These are phyloP conservation scores for Pantherophis guttatus DNA, from an alignment of 2,113 vertebrate genomes.

Conservation along the genomic window DNA sequence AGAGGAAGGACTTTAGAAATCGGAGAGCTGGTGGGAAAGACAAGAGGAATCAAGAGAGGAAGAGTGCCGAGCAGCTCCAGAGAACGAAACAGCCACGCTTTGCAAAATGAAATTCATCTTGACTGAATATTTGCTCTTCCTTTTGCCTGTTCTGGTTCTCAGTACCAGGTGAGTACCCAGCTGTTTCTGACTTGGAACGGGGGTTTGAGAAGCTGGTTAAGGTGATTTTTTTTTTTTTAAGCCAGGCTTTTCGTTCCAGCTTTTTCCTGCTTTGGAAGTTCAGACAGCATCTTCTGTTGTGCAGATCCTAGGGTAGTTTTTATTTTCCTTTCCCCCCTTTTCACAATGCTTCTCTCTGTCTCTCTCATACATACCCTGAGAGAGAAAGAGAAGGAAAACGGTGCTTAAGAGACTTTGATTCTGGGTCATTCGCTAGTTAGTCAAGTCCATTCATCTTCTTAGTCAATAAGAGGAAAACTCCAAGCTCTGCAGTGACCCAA, in stretches of 20 bases:
- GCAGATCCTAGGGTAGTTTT: neutral
- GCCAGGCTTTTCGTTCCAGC: neutral
- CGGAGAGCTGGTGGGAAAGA: neutral
- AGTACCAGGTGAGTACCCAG: conserved; percentile 71
- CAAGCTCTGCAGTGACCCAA: neutral
- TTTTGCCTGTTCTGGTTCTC: conserved; percentile 65
- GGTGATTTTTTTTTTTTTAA: neutral
- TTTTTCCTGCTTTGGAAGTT: conserved; percentile 39
- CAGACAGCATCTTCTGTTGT: neutral
- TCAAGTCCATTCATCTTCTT: neutral
- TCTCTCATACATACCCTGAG: neutral
- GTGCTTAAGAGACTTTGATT: neutral
- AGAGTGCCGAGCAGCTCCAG: neutral
- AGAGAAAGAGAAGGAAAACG: neutral
- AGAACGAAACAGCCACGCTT: conserved; percentile 3
- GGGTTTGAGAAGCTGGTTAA: neutral
- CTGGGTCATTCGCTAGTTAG: neutral
- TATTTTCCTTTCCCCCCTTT: neutral
- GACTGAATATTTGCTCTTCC: conserved; percentile 66
- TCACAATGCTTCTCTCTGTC: neutral
- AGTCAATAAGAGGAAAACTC: conserved; percentile 7
- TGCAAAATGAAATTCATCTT: conserved; percentile 68
- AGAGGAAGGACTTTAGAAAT: conserved; percentile 7
- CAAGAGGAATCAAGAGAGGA: neutral
- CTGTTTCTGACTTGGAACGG: neutral